phyloP scores from a whole-genome alignment of 2,797 vertebrate species.

The Miichthys miiuy region DNA sequence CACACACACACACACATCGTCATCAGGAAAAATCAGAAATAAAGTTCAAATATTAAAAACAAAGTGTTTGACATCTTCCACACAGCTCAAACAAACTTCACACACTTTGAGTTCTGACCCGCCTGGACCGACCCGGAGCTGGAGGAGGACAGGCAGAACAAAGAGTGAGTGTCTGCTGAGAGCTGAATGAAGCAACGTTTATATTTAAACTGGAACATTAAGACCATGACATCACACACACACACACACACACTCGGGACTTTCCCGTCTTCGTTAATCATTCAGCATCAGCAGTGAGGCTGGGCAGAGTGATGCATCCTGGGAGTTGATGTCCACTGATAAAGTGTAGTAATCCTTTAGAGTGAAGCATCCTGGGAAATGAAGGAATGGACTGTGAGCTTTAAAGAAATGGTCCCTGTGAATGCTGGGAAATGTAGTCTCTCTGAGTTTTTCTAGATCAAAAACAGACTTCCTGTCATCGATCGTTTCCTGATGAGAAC shows the following conservation, averaged over 20 bases:
- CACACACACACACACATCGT: too few species aligned
- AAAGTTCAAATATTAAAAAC: too few species aligned
- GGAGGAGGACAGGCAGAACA: too few species aligned
- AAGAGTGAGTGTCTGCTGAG: background rate
- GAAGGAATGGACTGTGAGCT: background rate
- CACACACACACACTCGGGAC: constrained; percentile 42
- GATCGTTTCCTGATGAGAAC: background rate
- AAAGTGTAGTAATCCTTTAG: background rate
- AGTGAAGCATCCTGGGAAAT: constrained; percentile 28
- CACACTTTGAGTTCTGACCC: too few species aligned
- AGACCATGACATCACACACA: constrained; percentile 24
- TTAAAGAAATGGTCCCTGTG: background rate
- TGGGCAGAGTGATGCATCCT: constrained; percentile 41
- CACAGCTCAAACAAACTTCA: too few species aligned
- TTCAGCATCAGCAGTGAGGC: constrained; percentile 34
- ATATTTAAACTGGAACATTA: constrained; percentile 32
- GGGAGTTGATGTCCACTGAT: constrained; percentile 45
- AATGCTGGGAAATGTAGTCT: constrained; percentile 38
- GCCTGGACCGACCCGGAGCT: too few species aligned
- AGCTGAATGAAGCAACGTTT: background rate
- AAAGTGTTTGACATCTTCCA: too few species aligned
- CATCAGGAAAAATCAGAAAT: too few species aligned
- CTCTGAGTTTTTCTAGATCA: constrained; percentile 7
- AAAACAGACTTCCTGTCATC: constrained; percentile 64
- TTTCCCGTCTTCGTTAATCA: constrained; percentile 50